Conservation (phyloP, 2,797 vertebrate species). For the Todus mexicanus region DNA sequence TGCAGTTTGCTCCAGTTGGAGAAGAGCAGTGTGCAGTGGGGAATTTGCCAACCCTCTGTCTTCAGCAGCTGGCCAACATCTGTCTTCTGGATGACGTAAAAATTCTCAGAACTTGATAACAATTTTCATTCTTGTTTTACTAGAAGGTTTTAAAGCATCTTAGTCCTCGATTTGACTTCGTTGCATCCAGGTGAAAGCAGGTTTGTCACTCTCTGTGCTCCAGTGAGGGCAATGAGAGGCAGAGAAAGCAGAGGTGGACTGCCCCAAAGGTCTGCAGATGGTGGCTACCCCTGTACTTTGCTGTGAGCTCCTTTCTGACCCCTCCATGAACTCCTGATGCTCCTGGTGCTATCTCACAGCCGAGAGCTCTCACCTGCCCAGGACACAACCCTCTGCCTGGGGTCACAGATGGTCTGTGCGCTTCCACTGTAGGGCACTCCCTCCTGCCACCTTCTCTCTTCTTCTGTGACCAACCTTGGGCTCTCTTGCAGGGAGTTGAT, state of each 20-base stretch:
- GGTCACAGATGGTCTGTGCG: neutral
- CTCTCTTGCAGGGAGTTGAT: neutral
- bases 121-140: neutral
- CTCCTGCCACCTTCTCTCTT: neutral
- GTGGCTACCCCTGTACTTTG: neutral
- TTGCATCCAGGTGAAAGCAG: neutral
- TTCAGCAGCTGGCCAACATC: slow-evolving; percentile 23
- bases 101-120: neutral
- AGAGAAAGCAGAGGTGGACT: neutral
- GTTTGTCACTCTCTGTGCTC: neutral
- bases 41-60: neutral
- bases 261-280: rapidly evolving
- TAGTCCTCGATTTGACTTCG: neutral
- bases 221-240: neutral
- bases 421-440: neutral
- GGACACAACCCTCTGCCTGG: neutral
- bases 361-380: neutral
- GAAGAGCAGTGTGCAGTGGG: neutral
- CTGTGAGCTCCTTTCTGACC: neutral
- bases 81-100: neutral
- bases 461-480: neutral
- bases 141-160: neutral
- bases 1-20: neutral
- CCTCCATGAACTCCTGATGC: neutral
- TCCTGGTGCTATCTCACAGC: neutral